These are phyloP conservation scores for Hirtodrosophila alboralis DNA, from an alignment of 2,888 invertebrate genomes.

Conservation along the genomic window DNA sequence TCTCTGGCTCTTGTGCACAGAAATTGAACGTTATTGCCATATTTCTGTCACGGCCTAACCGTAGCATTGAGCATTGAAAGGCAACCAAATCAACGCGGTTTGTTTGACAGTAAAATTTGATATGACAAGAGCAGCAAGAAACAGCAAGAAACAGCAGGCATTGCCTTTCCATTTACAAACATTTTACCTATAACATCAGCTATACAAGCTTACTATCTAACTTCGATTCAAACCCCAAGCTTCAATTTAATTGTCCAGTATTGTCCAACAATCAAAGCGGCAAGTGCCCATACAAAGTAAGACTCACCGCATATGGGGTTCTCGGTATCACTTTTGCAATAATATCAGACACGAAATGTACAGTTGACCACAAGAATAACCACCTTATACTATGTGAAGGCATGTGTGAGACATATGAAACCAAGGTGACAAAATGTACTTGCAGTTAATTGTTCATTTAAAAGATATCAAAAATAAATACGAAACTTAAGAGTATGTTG, in stretches of 20 bases:
- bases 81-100: constrained; percentile 43
- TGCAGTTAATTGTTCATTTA: too few relatives aligned
- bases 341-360: too few relatives aligned
- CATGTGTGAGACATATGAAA: too few relatives aligned
- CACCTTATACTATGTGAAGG: too few relatives aligned
- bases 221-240: neutral
- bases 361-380: too few relatives aligned
- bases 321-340: too few relatives aligned
- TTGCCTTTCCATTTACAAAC: constrained; percentile 1
- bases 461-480: too few relatives aligned
- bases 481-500: too few relatives aligned
- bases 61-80: constrained; percentile 4
- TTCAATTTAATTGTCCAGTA: neutral
- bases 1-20: constrained; percentile 10
- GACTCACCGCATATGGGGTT: too few relatives aligned
- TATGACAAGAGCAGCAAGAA: constrained; percentile 30
- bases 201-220: too few relatives aligned
- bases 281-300: constrained; percentile 30
- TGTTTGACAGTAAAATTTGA: constrained; percentile 49
- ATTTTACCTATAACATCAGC: too few relatives aligned
- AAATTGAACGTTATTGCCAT: constrained; percentile 68
- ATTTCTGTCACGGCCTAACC: constrained; percentile 30
- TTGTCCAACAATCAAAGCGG: constrained; percentile 18
- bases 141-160: constrained; percentile 6
- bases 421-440: too few relatives aligned